phyloP scores from a whole-genome alignment of 2,888 invertebrate genomes.

The Zeuzera pyrina region DNA sequence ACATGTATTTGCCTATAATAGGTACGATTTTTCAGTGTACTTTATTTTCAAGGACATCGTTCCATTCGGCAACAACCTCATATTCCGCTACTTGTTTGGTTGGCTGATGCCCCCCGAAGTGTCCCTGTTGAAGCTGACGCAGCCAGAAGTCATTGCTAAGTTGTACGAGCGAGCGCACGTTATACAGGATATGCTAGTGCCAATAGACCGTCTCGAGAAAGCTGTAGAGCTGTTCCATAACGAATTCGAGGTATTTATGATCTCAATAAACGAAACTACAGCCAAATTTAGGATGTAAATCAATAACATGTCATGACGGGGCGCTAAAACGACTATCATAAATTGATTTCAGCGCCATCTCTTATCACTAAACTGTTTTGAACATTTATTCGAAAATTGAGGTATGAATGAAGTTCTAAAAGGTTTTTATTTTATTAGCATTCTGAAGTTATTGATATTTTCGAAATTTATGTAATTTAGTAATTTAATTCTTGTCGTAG shows the following conservation, averaged over 20 bases:
- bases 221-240: conserved; percentile 77
- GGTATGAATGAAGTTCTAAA: too few relatives aligned
- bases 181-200: conserved; percentile 87
- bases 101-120: conserved; percentile 91
- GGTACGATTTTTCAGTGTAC: neutral
- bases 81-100: conserved; percentile 82
- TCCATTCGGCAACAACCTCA: conserved; percentile 83
- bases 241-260: conserved; percentile 79
- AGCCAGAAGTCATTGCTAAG: conserved; percentile 77
- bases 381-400: too few relatives aligned
- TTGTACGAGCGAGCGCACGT: conserved; percentile 85
- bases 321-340: too few relatives aligned
- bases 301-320: too few relatives aligned
- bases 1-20: neutral
- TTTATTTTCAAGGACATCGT: conserved; percentile 78
- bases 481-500: too few relatives aligned
- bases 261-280: too few relatives aligned
- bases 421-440: too few relatives aligned
- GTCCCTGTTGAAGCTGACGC: conserved; percentile 83
- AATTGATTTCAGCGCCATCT: too few relatives aligned
- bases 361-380: too few relatives aligned
- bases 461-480: too few relatives aligned
- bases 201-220: conserved; percentile 73
- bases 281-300: too few relatives aligned
- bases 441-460: too few relatives aligned